phyloP scores from a whole-genome alignment of 2,888 invertebrate genomes.

The Hedychridium roseum region DNA sequence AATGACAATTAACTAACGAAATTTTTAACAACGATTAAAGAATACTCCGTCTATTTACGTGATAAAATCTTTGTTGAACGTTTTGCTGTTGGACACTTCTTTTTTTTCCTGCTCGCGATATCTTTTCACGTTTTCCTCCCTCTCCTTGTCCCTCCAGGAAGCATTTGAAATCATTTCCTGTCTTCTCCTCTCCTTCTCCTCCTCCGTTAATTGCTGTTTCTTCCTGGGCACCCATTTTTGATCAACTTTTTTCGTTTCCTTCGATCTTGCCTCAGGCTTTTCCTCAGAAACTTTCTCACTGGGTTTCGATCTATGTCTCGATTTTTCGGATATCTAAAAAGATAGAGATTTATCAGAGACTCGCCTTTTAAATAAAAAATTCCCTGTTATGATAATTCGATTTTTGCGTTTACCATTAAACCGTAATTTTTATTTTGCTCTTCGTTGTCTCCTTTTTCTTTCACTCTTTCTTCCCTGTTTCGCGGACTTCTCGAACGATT shows the following conservation, averaged over 20 bases:
- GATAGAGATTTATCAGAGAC: background rate
- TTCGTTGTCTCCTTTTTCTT: slow-evolving; percentile 4
- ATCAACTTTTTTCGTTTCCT: slow-evolving; percentile 38
- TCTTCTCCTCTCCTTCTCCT: slow-evolving; percentile 75
- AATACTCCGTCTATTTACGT: slow-evolving; percentile 44
- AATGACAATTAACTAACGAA: slow-evolving; percentile 1
- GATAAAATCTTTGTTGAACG: slow-evolving; percentile 64
- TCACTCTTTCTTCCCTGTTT: slow-evolving; percentile 13
- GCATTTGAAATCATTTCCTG: slow-evolving; percentile 88
- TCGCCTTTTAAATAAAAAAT: no score
- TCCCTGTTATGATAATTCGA: no score
- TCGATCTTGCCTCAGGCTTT: slow-evolving; percentile 2
- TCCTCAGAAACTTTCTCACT: slow-evolving; percentile 6
- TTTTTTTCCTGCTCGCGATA: slow-evolving; percentile 70
- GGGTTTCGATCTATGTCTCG: slow-evolving; percentile 20
- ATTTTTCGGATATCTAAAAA: slow-evolving; percentile 47
- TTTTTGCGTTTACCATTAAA: slow-evolving; percentile 40
- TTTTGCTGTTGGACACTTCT: slow-evolving; percentile 62
- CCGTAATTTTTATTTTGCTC: slow-evolving; percentile 27
- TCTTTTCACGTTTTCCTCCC: slow-evolving; percentile 71
- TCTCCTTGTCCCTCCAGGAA: slow-evolving; percentile 72
- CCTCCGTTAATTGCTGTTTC: slow-evolving; percentile 66
- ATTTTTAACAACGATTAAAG: background rate
- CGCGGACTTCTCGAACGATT: slow-evolving; percentile 16
- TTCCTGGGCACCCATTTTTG: slow-evolving; percentile 46